Conservation (phyloP, 2,888 invertebrate genomes). For the Lottia scabra region DNA sequence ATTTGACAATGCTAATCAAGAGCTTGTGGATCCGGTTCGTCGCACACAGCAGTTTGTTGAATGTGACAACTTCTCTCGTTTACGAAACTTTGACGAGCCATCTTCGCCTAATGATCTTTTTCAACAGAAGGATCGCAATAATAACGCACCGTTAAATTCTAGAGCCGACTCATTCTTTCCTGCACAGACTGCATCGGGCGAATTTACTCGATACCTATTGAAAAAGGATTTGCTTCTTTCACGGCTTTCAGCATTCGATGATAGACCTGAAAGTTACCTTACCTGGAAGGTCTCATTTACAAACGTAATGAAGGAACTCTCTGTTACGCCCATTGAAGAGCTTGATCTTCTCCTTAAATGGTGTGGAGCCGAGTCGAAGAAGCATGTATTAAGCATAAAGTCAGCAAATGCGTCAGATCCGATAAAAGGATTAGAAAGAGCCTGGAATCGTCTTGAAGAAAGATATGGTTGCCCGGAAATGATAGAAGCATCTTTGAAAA, state of each 20-base stretch:
- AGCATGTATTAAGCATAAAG: slow-evolving; percentile 20
- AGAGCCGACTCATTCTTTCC: neutral
- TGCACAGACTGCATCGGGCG: neutral
- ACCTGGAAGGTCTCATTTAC: slow-evolving; percentile 17
- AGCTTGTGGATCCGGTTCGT: neutral
- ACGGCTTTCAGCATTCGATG: slow-evolving; percentile 12
- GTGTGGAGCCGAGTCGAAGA: slow-evolving; percentile 22
- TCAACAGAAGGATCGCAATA: too few relatives aligned
- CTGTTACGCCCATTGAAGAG: slow-evolving; percentile 15
- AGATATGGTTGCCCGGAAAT: slow-evolving; percentile 32
- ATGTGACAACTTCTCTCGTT: neutral
- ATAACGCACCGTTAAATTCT: neutral
- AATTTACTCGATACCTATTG: slow-evolving; percentile 3
- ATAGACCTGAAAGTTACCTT: slow-evolving; percentile 13
- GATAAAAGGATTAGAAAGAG: slow-evolving; percentile 11
- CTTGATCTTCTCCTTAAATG: slow-evolving; percentile 23
- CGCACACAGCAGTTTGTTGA: neutral
- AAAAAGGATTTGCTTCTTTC: slow-evolving; percentile 17
- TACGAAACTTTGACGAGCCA: neutral
- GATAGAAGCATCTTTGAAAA: slow-evolving; percentile 22
- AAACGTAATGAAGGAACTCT: slow-evolving; percentile 12
- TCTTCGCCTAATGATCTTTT: too few relatives aligned
- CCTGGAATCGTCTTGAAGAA: slow-evolving; percentile 31
- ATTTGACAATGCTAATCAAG: neutral
- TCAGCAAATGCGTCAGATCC: slow-evolving; percentile 25